Percentiles rank a stretch among this genome's conserved stretches.
Evolutionary conservation across 2,113 vertebrate genomes (phyloP).

Genomic region (Osmerus mordax): DNA sequence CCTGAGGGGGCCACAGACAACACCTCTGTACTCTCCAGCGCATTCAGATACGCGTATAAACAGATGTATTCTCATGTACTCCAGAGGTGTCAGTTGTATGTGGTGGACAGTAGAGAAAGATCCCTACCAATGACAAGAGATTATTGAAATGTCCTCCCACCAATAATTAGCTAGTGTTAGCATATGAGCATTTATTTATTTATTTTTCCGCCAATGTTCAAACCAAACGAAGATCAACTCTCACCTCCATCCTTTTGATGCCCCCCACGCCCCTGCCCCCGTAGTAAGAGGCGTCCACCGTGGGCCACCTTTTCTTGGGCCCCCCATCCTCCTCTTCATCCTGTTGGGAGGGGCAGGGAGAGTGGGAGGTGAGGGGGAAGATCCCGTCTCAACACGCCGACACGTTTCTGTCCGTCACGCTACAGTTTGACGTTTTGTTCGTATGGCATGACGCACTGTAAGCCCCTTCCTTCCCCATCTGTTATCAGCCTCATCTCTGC

Average conservation of each 20-base stretch:
- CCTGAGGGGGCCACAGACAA: constrained; percentile 62
- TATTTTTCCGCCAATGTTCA: neutral
- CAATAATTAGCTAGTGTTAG: too few species aligned
- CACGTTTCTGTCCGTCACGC: neutral
- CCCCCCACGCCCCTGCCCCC: constrained; percentile 95
- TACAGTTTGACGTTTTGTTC: neutral
- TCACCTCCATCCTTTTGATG: constrained; percentile 98
- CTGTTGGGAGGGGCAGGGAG: constrained; percentile 41
- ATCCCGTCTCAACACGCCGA: too few species aligned
- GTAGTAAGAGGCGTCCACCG: constrained; percentile 95
- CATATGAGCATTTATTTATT: too few species aligned
- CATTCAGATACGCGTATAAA: too few species aligned
- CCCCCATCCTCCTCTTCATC: constrained; percentile 85
- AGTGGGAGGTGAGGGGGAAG: neutral
- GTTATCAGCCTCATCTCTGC: too few species aligned
- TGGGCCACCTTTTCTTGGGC: constrained; percentile 83
- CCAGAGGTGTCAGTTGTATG: neutral
- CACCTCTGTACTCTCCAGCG: too few species aligned
- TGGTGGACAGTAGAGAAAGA: too few species aligned
- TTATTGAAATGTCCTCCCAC: too few species aligned
- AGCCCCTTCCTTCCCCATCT: too few species aligned
- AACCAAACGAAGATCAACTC: neutral
- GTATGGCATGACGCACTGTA: too few species aligned
- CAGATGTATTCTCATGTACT: neutral
- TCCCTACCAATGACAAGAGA: too few species aligned